Conservation (phyloP, 2,797 vertebrate species). For the Characodon lateralis region DNA sequence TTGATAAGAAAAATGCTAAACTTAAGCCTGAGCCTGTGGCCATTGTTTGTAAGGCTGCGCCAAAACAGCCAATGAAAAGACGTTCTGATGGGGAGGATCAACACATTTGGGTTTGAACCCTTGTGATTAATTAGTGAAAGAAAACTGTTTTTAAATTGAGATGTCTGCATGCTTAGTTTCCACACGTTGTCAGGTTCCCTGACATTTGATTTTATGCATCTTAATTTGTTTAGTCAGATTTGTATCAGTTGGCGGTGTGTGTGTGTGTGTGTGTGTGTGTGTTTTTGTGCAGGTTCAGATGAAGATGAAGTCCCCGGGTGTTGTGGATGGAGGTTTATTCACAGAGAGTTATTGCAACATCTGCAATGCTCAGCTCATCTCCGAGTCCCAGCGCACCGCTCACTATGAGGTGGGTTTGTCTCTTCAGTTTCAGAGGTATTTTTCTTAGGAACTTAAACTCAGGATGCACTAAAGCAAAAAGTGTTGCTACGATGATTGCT, state of each 20-base stretch:
- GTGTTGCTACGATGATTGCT: conserved; percentile 8
- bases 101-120: conserved; percentile 52
- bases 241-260: conserved; percentile 43
- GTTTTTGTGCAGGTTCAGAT: conserved; percentile 66
- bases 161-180: conserved; percentile 32
- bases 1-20: conserved; percentile 28
- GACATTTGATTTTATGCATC: conserved; percentile 43
- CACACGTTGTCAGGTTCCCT: conserved; percentile 36
- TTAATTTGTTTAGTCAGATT: conserved; percentile 43
- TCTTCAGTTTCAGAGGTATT: conserved; percentile 17
- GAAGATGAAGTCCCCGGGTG: conserved; percentile 83
- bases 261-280: conserved; percentile 44
- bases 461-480: conserved; percentile 19
- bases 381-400: conserved; percentile 84
- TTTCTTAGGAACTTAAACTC: conserved; percentile 5
- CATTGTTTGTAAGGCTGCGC: conserved; percentile 38
- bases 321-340: conserved; percentile 80
- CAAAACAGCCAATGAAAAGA: conserved; percentile 45
- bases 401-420: conserved; percentile 81
- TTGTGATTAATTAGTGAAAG: conserved; percentile 42
- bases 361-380: conserved; percentile 86
- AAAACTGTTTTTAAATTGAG: conserved; percentile 40
- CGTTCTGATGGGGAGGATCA: conserved; percentile 56
- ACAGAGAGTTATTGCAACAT: conserved; percentile 86
- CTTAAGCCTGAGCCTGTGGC: conserved; percentile 31